phyloP scores from a whole-genome alignment of 2,888 invertebrate species.

The Zelleria hepariella region DNA sequence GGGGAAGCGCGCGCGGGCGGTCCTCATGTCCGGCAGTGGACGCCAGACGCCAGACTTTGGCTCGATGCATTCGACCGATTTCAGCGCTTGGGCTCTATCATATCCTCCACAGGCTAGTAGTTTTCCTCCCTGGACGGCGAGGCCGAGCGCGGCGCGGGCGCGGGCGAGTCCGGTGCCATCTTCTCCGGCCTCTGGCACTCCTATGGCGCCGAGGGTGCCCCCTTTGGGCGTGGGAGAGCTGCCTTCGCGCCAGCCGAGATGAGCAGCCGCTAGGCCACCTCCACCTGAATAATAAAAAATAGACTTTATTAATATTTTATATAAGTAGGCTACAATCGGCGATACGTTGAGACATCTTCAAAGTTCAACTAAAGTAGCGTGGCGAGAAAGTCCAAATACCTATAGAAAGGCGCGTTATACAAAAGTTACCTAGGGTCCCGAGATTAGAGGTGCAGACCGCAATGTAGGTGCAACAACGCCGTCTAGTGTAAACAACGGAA shows the following conservation, averaged over 20 bases:
- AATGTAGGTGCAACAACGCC: too few relatives aligned
- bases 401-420: too few relatives aligned
- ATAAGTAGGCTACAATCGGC: too few relatives aligned
- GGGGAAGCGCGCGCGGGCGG: slow-evolving; percentile 84
- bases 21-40: slow-evolving; percentile 77
- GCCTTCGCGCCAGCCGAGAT: slow-evolving; percentile 21
- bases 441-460: too few relatives aligned
- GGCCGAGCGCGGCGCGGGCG: slow-evolving; percentile 82
- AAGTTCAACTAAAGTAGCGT: too few relatives aligned
- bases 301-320: too few relatives aligned
- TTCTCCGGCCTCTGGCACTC: slow-evolving; percentile 15
- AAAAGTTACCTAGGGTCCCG: too few relatives aligned
- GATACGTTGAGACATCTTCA: too few relatives aligned
- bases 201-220: neutral
- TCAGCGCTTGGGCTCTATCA: slow-evolving; percentile 87
- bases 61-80: slow-evolving; percentile 81
- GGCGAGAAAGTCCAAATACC: too few relatives aligned
- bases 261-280: slow-evolving; percentile 25
- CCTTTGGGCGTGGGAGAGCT: neutral
- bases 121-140: slow-evolving; percentile 77
- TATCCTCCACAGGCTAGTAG: slow-evolving; percentile 87
- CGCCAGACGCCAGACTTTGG: slow-evolving; percentile 79
- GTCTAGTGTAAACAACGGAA: too few relatives aligned
- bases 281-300: too few relatives aligned
- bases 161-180: slow-evolving; percentile 75